Conservation (phyloP, 2,888 invertebrate species). For the Chromoteleia sp. region DNA sequence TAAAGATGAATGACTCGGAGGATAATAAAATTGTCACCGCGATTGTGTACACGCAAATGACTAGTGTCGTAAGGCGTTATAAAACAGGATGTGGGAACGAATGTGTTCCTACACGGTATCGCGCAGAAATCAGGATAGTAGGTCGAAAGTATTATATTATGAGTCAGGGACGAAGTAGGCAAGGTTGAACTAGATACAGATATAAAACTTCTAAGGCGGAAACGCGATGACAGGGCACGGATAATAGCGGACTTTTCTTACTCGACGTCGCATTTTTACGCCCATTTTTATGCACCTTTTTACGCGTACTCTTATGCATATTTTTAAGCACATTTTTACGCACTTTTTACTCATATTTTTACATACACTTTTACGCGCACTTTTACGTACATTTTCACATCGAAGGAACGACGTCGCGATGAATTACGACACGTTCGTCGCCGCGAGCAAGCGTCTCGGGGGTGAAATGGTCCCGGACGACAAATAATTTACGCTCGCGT, state of each 20-base stretch:
- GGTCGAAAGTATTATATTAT: conserved; percentile 66
- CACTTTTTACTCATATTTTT: too few species aligned
- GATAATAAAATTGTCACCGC: conserved; percentile 31
- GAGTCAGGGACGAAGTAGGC: conserved; percentile 60
- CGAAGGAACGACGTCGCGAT: too few species aligned
- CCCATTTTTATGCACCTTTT: too few species aligned
- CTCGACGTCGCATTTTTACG: neutral
- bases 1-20: conserved; percentile 4
- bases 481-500: too few species aligned
- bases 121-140: conserved; percentile 51
- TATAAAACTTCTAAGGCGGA: conserved; percentile 20
- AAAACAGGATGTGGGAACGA: conserved; percentile 43
- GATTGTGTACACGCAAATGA: conserved; percentile 19
- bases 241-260: conserved; percentile 32
- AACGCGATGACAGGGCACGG: conserved; percentile 34
- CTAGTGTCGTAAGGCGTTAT: conserved; percentile 10
- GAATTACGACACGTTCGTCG: too few species aligned
- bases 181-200: conserved; percentile 59
- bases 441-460: too few species aligned
- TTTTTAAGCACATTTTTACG: too few species aligned
- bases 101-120: conserved; percentile 26
- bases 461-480: too few species aligned
- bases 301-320: too few species aligned
- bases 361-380: too few species aligned
- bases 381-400: too few species aligned